A percentile compares a stretch with the other conserved stretches of the same genome.
Evolutionary conservation across 2,797 vertebrate genomes (phyloP).

Genomic region (Aldrovandia affinis): DNA sequence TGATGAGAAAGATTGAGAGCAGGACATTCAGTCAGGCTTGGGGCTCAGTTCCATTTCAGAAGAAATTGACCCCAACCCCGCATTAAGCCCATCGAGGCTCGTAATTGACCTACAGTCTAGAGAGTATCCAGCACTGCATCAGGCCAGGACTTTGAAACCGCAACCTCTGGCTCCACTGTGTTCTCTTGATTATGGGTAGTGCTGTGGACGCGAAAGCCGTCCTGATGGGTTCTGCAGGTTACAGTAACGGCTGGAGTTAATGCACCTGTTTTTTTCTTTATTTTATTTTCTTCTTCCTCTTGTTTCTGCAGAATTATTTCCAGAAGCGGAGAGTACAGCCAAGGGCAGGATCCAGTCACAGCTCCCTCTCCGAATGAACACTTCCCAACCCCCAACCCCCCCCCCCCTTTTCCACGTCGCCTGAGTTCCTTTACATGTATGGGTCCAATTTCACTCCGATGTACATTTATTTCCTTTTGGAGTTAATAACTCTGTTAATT

Average conservation of each 20-base stretch:
- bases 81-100: too few species aligned
- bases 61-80: too few species aligned
- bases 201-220: too few species aligned
- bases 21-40: too few species aligned
- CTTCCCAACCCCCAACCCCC: neutral
- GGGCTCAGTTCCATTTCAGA: too few species aligned
- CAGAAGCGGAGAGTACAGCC: constrained; percentile 36
- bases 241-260: neutral
- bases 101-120: too few species aligned
- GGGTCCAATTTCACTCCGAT: constrained; percentile 29
- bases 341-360: neutral
- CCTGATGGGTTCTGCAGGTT: neutral
- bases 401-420: neutral
- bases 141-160: too few species aligned
- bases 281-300: neutral
- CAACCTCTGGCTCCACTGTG: too few species aligned
- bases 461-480: constrained; percentile 27
- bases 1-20: too few species aligned
- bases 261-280: neutral
- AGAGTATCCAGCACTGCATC: too few species aligned
- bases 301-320: constrained; percentile 53
- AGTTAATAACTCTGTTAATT: constrained; percentile 10
- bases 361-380: constrained; percentile 43
- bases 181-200: too few species aligned
- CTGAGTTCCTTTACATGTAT: neutral